Evolutionary conservation across 2,888 invertebrate genomes (phyloP).

Genomic region (Agapostemon virescens): DNA sequence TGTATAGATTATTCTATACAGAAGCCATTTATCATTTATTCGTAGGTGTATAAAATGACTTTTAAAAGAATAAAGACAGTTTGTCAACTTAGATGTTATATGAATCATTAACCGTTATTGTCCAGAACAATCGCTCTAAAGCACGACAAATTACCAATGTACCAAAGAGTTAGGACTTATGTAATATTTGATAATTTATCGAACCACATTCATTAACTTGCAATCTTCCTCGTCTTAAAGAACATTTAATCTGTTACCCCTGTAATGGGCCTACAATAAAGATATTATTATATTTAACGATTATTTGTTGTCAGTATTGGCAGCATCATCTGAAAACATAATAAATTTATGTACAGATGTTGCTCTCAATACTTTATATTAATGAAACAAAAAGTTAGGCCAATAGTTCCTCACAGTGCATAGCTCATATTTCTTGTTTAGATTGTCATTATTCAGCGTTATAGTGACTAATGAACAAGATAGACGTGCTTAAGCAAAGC

Average conservation of each 20-base stretch:
- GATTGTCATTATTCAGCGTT: conserved; percentile 54
- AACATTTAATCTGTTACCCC: conserved; percentile 37
- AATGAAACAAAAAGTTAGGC: conserved; percentile 53
- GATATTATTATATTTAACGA: conserved; percentile 45
- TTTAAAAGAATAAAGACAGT: conserved; percentile 64
- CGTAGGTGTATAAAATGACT: conserved; percentile 63
- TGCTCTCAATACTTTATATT: conserved; percentile 35
- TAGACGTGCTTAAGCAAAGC: conserved; percentile 24
- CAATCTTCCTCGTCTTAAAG: conserved; percentile 39
- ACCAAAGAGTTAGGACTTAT: background rate
- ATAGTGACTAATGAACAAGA: conserved; percentile 31
- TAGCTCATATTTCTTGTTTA: conserved; percentile 31
- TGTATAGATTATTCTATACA: conserved; percentile 42
- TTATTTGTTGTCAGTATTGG: conserved; percentile 39
- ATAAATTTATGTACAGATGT: conserved; percentile 27
- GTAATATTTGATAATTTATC: conserved; percentile 53
- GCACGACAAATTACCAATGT: conserved; percentile 55
- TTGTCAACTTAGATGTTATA: conserved; percentile 60
- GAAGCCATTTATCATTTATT: conserved; percentile 48
- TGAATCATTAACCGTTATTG: conserved; percentile 67
- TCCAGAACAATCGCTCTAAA: conserved; percentile 61
- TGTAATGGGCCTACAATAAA: conserved; percentile 46
- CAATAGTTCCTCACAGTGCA: conserved; percentile 39
- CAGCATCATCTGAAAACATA: conserved; percentile 46
- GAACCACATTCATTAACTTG: conserved; percentile 41